Conservation (phyloP, 2,888 invertebrate genomes). For the Habroteleia sp. region DNA sequence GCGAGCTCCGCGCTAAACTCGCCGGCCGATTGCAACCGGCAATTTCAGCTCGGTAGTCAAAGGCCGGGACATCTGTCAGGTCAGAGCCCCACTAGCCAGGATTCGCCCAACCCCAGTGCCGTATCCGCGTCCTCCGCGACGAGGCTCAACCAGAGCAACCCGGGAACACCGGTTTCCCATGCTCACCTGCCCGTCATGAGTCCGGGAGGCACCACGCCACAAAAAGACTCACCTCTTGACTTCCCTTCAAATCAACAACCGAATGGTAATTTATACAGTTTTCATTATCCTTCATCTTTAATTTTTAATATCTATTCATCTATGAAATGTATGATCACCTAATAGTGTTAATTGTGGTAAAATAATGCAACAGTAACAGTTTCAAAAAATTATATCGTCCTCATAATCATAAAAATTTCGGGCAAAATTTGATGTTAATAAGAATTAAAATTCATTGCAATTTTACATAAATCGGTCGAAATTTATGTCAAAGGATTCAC, state of each 20-base stretch:
- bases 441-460: too few relatives aligned
- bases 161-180: slow-evolving; percentile 86
- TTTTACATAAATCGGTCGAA: too few relatives aligned
- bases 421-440: too few relatives aligned
- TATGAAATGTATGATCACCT: too few relatives aligned
- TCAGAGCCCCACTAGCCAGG: slow-evolving; percentile 85
- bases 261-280: slow-evolving; percentile 78
- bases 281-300: too few relatives aligned
- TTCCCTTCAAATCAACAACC: slow-evolving; percentile 80
- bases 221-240: slow-evolving; percentile 77
- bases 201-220: slow-evolving; percentile 77
- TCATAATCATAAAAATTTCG: too few relatives aligned
- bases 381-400: too few relatives aligned
- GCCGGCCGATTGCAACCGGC: slow-evolving; percentile 85
- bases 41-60: slow-evolving; percentile 80
- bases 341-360: too few relatives aligned
- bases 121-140: slow-evolving; percentile 73
- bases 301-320: too few relatives aligned
- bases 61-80: slow-evolving; percentile 82
- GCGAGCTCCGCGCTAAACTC: slow-evolving; percentile 87
- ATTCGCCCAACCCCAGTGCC: slow-evolving; percentile 82
- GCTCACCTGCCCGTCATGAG: slow-evolving; percentile 78
- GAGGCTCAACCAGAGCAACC: slow-evolving; percentile 86
- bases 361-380: too few relatives aligned
- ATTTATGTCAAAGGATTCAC: too few relatives aligned